These are phyloP conservation scores for Desmophyllum pertusum DNA, from an alignment of 92 coral and sea anemone genomes.

Conservation along the genomic window DNA sequence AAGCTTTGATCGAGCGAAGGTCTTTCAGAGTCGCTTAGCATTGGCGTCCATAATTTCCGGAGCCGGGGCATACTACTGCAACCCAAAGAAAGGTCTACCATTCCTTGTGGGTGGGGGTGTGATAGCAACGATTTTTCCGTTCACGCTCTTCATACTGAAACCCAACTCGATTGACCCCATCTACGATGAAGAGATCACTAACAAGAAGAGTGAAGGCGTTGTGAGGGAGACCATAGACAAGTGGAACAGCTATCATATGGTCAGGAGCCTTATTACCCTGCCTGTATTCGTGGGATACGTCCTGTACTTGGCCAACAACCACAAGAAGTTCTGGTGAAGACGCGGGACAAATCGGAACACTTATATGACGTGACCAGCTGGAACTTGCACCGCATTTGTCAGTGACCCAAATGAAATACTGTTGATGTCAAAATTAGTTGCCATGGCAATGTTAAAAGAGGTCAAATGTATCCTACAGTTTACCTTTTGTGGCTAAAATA, in stretches of 20 bases:
- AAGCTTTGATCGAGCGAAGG: constrained; percentile 71
- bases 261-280: constrained; percentile 64
- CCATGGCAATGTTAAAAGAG: too few relatives aligned
- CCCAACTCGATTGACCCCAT: constrained; percentile 90
- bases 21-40: constrained; percentile 72
- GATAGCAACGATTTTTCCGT: constrained; percentile 70
- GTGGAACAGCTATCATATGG: constrained; percentile 80
- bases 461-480: too few relatives aligned
- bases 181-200: constrained; percentile 76
- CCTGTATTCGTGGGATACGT: constrained; percentile 70
- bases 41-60: constrained; percentile 50
- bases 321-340: constrained; percentile 50
- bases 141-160: constrained; percentile 68
- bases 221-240: constrained; percentile 74
- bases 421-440: too few relatives aligned
- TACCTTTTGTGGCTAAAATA: too few relatives aligned
- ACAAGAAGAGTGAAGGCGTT: constrained; percentile 70
- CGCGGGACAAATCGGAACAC: not conserved
- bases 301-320: constrained; percentile 53
- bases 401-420: not conserved
- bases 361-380: not conserved
- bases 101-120: constrained; percentile 76
- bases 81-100: constrained; percentile 69
- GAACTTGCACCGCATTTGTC: not conserved
- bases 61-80: constrained; percentile 73